These are phyloP conservation scores for Hafferia zeledoni DNA, from an alignment of 2,797 vertebrate species.

Conservation along the genomic window DNA sequence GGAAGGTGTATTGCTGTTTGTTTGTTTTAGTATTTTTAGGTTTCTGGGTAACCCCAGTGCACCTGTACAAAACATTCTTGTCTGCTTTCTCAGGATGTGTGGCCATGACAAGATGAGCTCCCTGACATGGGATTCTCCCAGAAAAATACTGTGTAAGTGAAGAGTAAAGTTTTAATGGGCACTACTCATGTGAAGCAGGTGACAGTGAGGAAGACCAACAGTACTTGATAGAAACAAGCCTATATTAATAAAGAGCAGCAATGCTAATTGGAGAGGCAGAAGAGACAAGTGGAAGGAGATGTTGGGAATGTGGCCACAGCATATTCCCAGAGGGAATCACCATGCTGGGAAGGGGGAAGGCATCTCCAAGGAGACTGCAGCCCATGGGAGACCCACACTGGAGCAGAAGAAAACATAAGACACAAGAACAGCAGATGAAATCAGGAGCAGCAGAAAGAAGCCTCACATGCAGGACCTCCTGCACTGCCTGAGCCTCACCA, in stretches of 20 bases:
- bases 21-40: neutral
- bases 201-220: neutral
- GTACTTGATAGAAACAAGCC: neutral
- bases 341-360: too few relatives aligned
- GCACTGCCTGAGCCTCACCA: neutral
- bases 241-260: neutral
- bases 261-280: neutral
- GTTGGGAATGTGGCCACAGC: fast-evolving
- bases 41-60: neutral
- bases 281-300: neutral
- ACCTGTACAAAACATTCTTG: neutral
- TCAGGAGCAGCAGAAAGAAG: neutral
- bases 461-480: neutral
- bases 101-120: neutral
- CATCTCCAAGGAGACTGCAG: neutral
- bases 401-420: neutral
- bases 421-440: neutral
- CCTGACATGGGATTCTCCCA: neutral
- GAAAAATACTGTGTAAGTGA: neutral
- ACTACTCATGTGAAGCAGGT: neutral
- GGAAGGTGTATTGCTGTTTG: neutral
- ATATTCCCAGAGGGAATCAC: neutral
- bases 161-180: neutral
- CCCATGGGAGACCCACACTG: fast-evolving
- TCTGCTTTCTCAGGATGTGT: neutral